Conservation (phyloP, 2,888 invertebrate genomes). For the Caenorhabditis uteleia region DNA sequence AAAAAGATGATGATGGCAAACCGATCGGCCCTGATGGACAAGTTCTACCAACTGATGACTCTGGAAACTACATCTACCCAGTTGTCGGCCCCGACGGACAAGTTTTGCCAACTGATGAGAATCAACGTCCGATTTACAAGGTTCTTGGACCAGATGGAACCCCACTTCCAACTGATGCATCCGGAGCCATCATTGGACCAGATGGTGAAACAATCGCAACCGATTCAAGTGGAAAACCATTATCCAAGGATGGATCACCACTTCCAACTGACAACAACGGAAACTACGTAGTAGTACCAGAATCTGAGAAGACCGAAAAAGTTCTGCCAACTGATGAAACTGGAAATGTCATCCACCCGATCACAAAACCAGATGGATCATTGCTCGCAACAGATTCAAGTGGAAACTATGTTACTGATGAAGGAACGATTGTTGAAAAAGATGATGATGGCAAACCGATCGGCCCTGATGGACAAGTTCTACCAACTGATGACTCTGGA, state of each 20-base stretch:
- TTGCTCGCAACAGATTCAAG: constrained; percentile 20
- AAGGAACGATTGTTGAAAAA: constrained; percentile 1
- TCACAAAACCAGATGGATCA: constrained; percentile 24
- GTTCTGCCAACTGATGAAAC: constrained; percentile 1
- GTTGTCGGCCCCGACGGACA: constrained; percentile 32
- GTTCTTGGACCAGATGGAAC: constrained; percentile 18
- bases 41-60: constrained; percentile 9
- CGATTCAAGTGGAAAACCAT: constrained; percentile 2
- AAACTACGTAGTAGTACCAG: constrained; percentile 14
- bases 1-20: constrained; percentile 15
- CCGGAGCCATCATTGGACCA: constrained; percentile 16
- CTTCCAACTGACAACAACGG: constrained; percentile 37
- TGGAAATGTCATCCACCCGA: constrained; percentile 12
- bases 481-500: constrained; percentile 44
- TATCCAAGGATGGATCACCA: constrained; percentile 19
- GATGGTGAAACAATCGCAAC: constrained; percentile 14
- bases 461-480: constrained; percentile 10
- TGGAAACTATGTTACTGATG: constrained; percentile 7
- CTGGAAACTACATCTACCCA: constrained; percentile 27
- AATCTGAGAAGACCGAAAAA: neutral
- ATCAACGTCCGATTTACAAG: constrained; percentile 18
- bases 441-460: constrained; percentile 16
- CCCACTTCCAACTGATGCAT: constrained; percentile 27
- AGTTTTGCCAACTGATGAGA: constrained; percentile 20
- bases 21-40: constrained; percentile 37